phyloP scores from a whole-genome alignment of 23 tunicate genomes.

The Aplidium turbinatum region DNA sequence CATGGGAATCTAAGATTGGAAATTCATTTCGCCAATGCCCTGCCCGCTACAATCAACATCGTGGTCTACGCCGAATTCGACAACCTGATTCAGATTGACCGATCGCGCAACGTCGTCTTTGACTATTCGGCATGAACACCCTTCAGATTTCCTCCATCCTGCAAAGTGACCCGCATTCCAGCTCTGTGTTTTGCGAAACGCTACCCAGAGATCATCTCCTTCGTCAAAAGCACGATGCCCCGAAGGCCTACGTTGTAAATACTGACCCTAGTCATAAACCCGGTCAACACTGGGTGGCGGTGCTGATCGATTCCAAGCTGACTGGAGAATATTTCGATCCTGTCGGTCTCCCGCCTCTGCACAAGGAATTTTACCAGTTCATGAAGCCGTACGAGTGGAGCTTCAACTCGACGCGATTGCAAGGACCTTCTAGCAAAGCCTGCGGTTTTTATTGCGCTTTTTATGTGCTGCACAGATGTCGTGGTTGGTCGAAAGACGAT shows the following conservation, averaged over 20 bases:
- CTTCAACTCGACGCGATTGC: no score
- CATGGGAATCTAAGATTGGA: slow-evolving; percentile 7
- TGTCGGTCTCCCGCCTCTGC: no score
- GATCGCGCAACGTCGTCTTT: slow-evolving; percentile 1
- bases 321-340: slow-evolving; percentile 17
- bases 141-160: background rate
- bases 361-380: no score
- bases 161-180: background rate
- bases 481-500: no score
- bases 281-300: slow-evolving; percentile 20
- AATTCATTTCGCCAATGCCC: slow-evolving; percentile 17
- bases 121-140: slow-evolving; percentile 17
- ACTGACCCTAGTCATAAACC: slow-evolving; percentile 9
- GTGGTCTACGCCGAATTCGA: slow-evolving; percentile 18
- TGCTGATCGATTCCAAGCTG: background rate
- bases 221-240: no score
- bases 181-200: no score
- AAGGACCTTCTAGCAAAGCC: no score
- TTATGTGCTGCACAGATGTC: no score
- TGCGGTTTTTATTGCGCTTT: no score
- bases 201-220: no score
- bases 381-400: no score
- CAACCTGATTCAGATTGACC: slow-evolving; percentile 11
- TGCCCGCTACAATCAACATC: background rate
- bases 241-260: slow-evolving; percentile 18